phyloP scores from a whole-genome alignment of 2,797 vertebrate genomes.

The Gallinago stenura region DNA sequence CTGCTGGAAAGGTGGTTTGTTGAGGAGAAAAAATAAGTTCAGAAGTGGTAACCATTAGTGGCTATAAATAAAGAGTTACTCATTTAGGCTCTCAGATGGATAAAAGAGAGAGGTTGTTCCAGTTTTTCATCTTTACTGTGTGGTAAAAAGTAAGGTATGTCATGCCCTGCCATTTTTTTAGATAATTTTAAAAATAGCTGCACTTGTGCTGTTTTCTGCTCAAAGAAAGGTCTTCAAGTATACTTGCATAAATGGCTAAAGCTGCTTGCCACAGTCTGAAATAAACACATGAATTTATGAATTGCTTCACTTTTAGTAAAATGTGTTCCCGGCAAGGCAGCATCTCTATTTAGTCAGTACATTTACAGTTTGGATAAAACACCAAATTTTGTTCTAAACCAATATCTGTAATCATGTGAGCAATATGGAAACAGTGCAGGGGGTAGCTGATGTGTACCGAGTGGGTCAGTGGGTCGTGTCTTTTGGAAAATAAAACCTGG shows the following conservation, averaged over 20 bases:
- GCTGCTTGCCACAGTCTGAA: background rate
- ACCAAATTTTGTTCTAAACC: background rate
- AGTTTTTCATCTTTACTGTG: conserved; percentile 54
- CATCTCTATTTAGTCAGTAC: background rate
- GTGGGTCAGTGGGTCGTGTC: background rate
- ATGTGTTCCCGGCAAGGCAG: background rate
- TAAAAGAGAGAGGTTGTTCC: conserved; percentile 39
- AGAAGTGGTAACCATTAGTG: conserved; percentile 53
- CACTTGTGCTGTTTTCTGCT: conserved; percentile 36
- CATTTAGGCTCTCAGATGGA: background rate
- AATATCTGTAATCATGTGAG: accelerated
- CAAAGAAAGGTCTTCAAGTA: background rate
- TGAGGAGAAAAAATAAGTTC: conserved; percentile 28
- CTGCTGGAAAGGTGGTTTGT: conserved; percentile 21
- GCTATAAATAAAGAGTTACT: conserved; percentile 72
- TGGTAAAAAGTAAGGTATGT: conserved; percentile 60
- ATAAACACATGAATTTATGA: background rate
- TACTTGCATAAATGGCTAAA: background rate
- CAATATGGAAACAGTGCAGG: background rate
- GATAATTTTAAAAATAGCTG: conserved; percentile 20
- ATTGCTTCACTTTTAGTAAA: background rate
- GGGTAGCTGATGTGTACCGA: background rate
- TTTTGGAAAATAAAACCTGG: background rate
- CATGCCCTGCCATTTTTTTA: conserved; percentile 1
- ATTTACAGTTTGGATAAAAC: background rate